Evolutionary conservation across 2,888 invertebrate genomes (phyloP), one percentile per base, ranked within the genome.

Genomic region (Drosophila mercatorum): DNA sequence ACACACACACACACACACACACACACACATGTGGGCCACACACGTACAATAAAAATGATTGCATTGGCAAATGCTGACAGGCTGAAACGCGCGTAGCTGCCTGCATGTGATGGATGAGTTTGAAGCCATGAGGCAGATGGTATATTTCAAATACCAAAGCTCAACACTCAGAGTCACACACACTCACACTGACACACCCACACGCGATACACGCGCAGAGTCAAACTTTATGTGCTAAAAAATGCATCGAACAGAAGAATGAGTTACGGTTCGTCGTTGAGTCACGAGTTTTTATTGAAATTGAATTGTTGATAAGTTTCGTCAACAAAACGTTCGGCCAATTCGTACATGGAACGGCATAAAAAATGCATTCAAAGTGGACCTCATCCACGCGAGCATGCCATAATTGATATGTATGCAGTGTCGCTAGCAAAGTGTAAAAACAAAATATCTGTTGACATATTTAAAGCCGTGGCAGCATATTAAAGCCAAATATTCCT

Each of bases 221-320:
- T 22, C 53, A 51, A 77, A 74, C 51, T 55, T 72, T 61, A 60
- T 70, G 71, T 52, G 72, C 57, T 82, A 76, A 84, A 89, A 86
- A 90, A 88, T 89, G 84, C 86, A 90, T 64, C 52, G 81, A 72
- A 79, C 69, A 72, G 83, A n/a, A 41, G 49, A 78, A 78, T 78
- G 88, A 79, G 85, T 74, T 69, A 69, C 69, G 73, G 69, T 22
- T 57, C 49, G 52, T 31, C 46, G 71, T 31, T 60, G 72, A 76
- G 87, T 68, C 72, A 68, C 65, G 75, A 72, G 89, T 89, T 87
- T 83, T 85, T 90, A 87, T 90, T 90, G 84, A 90, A 87, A 87
- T 87, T 87, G 90, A 87, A 87, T 87, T 89, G 86, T 89, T 87
- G 86, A 87, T 87, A 90, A 87, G 86, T 89, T 87, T 76, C 84